A percentile compares a stretch with the other conserved stretches of the same genome.
Evolutionary conservation across 2,888 invertebrate species (phyloP).

Genomic region (Sinohyriopsis cumingii): DNA sequence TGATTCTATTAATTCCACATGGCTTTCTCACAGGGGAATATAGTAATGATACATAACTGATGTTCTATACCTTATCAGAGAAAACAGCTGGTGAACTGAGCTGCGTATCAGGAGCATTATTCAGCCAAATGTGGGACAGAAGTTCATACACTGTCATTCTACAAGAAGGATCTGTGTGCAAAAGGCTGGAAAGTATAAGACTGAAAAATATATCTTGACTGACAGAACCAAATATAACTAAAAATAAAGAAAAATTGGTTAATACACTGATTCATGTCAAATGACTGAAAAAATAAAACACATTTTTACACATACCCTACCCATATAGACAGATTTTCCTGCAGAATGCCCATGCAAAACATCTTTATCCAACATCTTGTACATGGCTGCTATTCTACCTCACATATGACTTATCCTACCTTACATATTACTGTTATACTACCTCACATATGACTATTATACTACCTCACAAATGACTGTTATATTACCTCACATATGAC

Average conservation of each 20-base stretch:
- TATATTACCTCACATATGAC: no score
- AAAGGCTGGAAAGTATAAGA: conserved; percentile 44
- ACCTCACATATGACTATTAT: no score
- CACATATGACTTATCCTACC: no score
- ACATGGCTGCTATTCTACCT: no score
- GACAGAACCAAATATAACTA: no score
- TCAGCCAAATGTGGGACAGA: conserved; percentile 59
- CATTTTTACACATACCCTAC: no score
- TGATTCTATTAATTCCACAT: no score
- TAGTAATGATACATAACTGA: neutral
- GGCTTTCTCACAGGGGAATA: neutral
- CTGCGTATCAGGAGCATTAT: conserved; percentile 55
- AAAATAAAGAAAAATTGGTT: conserved; percentile 1
- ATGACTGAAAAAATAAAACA: neutral
- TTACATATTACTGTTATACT: no score
- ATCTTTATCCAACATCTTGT: no score
- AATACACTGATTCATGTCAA: conserved; percentile 4
- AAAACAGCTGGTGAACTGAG: conserved; percentile 64
- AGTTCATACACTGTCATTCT: conserved; percentile 61
- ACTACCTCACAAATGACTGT: no score
- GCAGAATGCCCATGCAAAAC: no score
- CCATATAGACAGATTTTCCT: neutral
- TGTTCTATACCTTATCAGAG: conserved; percentile 53
- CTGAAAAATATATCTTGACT: no score
- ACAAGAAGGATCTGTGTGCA: conserved; percentile 62